Evolutionary conservation across 2,113 vertebrate species (phyloP).

Genomic region (Oreotrochilus melanogaster): DNA sequence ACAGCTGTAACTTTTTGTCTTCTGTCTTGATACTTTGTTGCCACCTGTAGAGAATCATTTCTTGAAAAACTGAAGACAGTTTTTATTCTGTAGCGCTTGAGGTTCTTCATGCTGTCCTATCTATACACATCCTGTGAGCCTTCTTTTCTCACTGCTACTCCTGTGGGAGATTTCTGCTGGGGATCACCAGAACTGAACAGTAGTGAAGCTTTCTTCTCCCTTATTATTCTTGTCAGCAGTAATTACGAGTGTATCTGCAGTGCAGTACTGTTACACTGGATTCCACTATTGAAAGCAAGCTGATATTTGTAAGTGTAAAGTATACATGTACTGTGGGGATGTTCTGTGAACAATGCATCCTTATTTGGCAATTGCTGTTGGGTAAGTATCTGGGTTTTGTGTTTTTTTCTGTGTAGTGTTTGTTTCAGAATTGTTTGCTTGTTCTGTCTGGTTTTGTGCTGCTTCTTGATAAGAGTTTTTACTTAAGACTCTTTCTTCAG

Average conservation of each 20-base stretch:
- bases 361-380: background rate
- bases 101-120: background rate
- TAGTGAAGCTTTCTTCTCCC: background rate
- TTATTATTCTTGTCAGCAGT: background rate
- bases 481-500: background rate
- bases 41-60: background rate
- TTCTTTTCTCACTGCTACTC: background rate
- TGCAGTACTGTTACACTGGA: background rate
- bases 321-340: background rate
- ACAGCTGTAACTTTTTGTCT: background rate
- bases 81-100: background rate
- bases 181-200: background rate
- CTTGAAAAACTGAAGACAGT: background rate
- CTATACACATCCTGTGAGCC: background rate
- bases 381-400: slow-evolving; percentile 35
- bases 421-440: slow-evolving; percentile 14
- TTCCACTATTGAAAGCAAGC: background rate
- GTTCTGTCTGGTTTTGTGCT: background rate
- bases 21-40: background rate
- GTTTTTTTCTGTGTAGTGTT: background rate
- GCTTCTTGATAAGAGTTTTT: slow-evolving; percentile 8
- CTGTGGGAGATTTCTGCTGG: background rate
- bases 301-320: background rate
- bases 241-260: background rate
- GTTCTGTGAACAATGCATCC: background rate